These are phyloP conservation scores for Syndactyla subalaris DNA, from an alignment of 2,797 vertebrate species.

Conservation along the genomic window DNA sequence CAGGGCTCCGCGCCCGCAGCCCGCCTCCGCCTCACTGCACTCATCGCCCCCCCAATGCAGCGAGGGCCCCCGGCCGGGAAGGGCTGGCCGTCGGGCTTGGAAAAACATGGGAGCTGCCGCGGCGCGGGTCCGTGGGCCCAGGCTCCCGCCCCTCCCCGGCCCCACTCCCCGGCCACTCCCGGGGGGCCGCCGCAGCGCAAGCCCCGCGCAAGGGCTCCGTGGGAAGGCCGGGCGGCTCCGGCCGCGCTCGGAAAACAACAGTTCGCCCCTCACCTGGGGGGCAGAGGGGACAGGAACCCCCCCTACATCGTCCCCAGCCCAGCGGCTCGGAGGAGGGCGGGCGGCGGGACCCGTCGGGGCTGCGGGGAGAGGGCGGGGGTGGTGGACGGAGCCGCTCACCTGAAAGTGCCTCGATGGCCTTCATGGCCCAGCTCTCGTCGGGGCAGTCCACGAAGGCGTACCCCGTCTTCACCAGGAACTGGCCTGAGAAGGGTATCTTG, in stretches of 20 bases:
- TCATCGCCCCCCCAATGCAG: background rate
- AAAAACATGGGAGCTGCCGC: conserved; percentile 27
- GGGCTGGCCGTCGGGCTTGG: background rate
- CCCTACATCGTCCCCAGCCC: no score
- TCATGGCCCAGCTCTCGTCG: conserved; percentile 96
- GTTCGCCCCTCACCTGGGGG: background rate
- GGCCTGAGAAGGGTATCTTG: conserved; percentile 94
- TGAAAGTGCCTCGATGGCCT: conserved; percentile 97
- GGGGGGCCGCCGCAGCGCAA: background rate
- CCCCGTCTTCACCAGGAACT: conserved; percentile 95
- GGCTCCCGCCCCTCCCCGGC: background rate
- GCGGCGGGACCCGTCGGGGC: background rate
- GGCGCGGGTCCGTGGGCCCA: background rate
- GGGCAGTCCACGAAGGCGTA: conserved; percentile 99
- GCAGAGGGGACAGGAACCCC: background rate
- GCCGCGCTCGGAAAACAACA: background rate
- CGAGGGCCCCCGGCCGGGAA: background rate
- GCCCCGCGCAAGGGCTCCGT: background rate
- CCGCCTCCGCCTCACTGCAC: background rate
- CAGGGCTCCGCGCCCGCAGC: background rate
- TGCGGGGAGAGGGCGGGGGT: background rate
- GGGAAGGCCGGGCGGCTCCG: background rate
- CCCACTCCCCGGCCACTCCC: background rate
- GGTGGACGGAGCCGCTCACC: conserved; percentile 80
- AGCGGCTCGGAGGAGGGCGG: background rate